Evolutionary conservation across 2,797 vertebrate genomes (phyloP).

Genomic region (Poliocrania exsul): DNA sequence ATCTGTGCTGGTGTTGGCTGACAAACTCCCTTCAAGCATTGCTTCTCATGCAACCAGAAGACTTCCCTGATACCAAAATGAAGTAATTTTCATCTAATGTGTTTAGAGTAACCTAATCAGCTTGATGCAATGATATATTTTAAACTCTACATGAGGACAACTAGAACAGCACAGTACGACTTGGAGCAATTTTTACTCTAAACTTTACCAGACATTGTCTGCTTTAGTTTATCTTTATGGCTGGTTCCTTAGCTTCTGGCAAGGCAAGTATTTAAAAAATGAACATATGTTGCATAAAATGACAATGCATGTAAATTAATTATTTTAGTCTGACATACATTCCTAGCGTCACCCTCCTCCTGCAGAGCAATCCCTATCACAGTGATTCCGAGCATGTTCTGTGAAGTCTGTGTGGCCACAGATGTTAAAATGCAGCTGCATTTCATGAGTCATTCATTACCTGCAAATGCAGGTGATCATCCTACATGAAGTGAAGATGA

Average conservation of each 20-base stretch:
- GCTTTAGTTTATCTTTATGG: constrained; percentile 73
- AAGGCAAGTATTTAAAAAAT: constrained; percentile 73
- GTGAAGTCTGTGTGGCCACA: not conserved
- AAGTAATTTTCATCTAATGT: not conserved
- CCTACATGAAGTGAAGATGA: not conserved
- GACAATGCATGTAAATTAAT: constrained; percentile 76
- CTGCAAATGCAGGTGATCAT: not conserved
- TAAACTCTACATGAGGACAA: not conserved
- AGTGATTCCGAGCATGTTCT: not conserved
- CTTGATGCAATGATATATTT: constrained; percentile 17
- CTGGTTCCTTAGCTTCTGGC: constrained; percentile 74
- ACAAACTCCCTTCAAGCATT: not conserved
- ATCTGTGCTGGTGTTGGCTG: not conserved
- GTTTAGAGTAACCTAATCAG: constrained; percentile 48
- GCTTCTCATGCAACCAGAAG: not conserved
- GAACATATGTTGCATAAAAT: constrained; percentile 77
- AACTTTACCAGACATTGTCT: constrained; percentile 74
- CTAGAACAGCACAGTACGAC: constrained; percentile 14
- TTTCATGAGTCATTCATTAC: not conserved
- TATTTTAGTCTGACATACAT: constrained; percentile 64
- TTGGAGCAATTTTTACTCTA: constrained; percentile 59
- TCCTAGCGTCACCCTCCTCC: not conserved
- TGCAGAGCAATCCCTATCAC: not conserved
- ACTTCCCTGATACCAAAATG: not conserved
- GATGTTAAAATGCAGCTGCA: not conserved